Conservation (phyloP, 2,888 invertebrate species). For the Cerastis rubricosa region DNA sequence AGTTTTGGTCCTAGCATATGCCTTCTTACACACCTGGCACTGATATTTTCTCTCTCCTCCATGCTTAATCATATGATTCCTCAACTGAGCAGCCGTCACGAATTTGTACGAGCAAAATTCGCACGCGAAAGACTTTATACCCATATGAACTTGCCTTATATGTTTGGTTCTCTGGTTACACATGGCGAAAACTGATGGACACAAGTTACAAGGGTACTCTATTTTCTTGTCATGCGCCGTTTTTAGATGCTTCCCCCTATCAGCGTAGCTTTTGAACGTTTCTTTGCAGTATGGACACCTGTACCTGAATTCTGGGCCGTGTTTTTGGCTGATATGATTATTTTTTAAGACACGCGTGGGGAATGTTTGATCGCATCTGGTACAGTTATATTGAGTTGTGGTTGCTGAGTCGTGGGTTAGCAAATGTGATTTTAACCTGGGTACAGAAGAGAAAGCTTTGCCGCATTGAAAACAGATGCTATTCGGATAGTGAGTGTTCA, state of each 20-base stretch:
- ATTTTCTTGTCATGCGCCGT: slow-evolving; percentile 77
- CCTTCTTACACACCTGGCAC: slow-evolving; percentile 84
- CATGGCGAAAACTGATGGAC: slow-evolving; percentile 81
- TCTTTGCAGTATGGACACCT: slow-evolving; percentile 81
- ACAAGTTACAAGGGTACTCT: slow-evolving; percentile 83
- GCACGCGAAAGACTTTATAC: slow-evolving; percentile 79
- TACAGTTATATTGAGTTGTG: slow-evolving; percentile 74
- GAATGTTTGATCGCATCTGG: slow-evolving; percentile 79
- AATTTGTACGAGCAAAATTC: slow-evolving; percentile 78
- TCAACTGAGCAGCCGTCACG: slow-evolving; percentile 78
- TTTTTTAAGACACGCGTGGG: slow-evolving; percentile 73
- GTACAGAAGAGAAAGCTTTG: slow-evolving; percentile 79
- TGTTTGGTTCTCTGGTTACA: slow-evolving; percentile 83
- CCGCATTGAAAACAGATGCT: slow-evolving; percentile 86
- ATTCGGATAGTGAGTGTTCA: slow-evolving; percentile 84
- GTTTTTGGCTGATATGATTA: slow-evolving; percentile 75
- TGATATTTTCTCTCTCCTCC: slow-evolving; percentile 80
- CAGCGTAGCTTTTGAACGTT: slow-evolving; percentile 80
- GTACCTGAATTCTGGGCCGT: slow-evolving; percentile 75
- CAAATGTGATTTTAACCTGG: slow-evolving; percentile 81
- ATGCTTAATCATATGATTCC: slow-evolving; percentile 82
- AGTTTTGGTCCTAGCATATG: slow-evolving; percentile 83
- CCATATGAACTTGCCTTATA: slow-evolving; percentile 81
- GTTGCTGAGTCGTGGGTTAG: slow-evolving; percentile 73
- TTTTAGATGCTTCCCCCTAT: slow-evolving; percentile 79